Conservation (phyloP, 2,888 invertebrate species). For the Eupithecia tripunctaria region DNA sequence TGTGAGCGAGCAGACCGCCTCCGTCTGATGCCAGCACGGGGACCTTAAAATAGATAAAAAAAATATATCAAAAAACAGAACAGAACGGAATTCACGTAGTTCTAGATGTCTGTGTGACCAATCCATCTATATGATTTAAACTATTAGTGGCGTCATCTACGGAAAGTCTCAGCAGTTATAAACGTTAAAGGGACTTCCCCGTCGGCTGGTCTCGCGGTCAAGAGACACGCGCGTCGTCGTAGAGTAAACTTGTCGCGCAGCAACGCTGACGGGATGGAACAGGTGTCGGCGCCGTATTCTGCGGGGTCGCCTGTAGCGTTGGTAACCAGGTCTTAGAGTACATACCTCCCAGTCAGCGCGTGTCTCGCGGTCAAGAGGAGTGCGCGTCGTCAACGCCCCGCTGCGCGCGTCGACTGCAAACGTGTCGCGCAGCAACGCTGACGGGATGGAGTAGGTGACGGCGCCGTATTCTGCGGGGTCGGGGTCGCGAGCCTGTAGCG, state of each 20-base stretch:
- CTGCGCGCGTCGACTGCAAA: conserved; percentile 89
- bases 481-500: conserved; percentile 91
- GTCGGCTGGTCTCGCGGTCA: too few species aligned
- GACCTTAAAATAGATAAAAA: conserved; percentile 65
- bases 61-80: background rate
- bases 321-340: background rate
- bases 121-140: too few species aligned
- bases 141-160: too few species aligned
- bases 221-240: too few species aligned
- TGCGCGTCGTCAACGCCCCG: conserved; percentile 89
- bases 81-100: background rate
- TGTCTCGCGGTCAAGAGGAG: conserved; percentile 89
- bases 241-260: too few species aligned
- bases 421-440: conserved; percentile 88
- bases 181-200: too few species aligned
- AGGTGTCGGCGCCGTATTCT: too few species aligned
- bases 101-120: background rate
- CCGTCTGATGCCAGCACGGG: conserved; percentile 93
- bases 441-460: conserved; percentile 91
- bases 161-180: too few species aligned
- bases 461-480: conserved; percentile 91
- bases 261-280: too few species aligned
- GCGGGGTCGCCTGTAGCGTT: too few species aligned
- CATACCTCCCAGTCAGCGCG: conserved; percentile 73
- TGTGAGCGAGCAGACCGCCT: conserved; percentile 90